Conservation (phyloP, 2,113 vertebrate genomes). For the Caranx ignobilis region DNA sequence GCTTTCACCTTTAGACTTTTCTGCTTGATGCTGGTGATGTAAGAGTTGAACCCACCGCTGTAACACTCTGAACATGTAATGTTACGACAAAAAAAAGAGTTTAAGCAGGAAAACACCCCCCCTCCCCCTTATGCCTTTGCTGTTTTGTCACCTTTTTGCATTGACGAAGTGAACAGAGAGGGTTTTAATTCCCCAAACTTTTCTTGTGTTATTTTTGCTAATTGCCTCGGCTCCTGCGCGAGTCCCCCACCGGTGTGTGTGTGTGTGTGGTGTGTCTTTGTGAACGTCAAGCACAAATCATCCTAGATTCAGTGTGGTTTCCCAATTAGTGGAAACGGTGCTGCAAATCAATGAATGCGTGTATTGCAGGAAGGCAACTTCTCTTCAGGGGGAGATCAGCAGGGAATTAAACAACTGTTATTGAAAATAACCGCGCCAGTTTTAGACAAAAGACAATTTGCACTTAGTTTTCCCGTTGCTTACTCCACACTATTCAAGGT, state of each 20-base stretch:
- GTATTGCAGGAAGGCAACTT: conserved; percentile 15
- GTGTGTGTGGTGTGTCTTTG: conserved; percentile 16
- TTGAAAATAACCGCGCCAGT: conserved; percentile 36
- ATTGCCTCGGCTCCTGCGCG: conserved; percentile 16
- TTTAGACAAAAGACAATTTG: conserved; percentile 42
- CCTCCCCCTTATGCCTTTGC: background rate
- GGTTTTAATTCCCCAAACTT: conserved; percentile 10
- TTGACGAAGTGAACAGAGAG: background rate
- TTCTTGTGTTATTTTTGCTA: conserved; percentile 34
- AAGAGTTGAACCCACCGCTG: conserved; percentile 1
- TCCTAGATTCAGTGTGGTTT: conserved; percentile 17
- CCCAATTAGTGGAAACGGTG: conserved; percentile 47
- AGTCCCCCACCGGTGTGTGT: background rate
- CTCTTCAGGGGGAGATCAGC: conserved; percentile 16
- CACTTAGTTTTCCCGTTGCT: conserved; percentile 21
- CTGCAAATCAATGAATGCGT: conserved; percentile 32
- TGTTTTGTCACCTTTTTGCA: background rate
- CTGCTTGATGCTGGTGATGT: conserved; percentile 11
- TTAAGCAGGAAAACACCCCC: background rate
- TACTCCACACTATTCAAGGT: conserved; percentile 10
- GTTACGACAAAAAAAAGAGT: conserved; percentile 3
- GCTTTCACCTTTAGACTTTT: conserved; percentile 22
- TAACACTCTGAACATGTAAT: background rate
- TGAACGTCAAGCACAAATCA: conserved; percentile 23
- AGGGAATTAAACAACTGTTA: conserved; percentile 44